A percentile compares a stretch with the other conserved stretches of the same genome.
These are phyloP conservation scores for Scylla paramamosain DNA, from an alignment of 1,140 invertebrate species.

Conservation along the genomic window DNA sequence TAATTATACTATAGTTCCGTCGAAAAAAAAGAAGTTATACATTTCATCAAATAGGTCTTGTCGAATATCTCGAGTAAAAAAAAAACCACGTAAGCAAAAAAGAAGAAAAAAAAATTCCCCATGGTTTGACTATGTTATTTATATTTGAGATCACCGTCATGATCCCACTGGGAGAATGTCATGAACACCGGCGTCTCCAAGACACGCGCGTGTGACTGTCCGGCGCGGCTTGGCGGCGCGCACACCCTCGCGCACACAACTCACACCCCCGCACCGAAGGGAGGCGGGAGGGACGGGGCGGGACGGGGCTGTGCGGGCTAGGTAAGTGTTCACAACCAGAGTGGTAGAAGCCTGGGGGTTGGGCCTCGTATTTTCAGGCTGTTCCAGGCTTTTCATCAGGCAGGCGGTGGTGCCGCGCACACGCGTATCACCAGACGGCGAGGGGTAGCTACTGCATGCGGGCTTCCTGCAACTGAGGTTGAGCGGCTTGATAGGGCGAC, in stretches of 20 bases:
- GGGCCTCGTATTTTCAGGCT: constrained; percentile 26
- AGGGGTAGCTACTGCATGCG: constrained; percentile 48
- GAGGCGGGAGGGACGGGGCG: background rate
- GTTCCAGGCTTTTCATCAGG: background rate
- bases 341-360: constrained; percentile 52
- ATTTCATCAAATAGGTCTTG: background rate
- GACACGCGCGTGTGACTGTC: background rate
- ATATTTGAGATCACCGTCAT: constrained; percentile 13
- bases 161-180: background rate
- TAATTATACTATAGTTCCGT: background rate
- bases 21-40: background rate
- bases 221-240: background rate
- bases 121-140: background rate
- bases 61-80: background rate
- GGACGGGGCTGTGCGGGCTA: background rate
- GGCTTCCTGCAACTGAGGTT: constrained; percentile 57
- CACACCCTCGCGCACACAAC: background rate
- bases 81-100: background rate
- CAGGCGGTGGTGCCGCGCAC: background rate
- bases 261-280: background rate
- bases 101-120: background rate
- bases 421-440: background rate
- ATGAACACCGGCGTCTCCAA: background rate
- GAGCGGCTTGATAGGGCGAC: constrained; percentile 51
- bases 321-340: constrained; percentile 65